Base-by-base conservation (phyloP, 2,113 vertebrate species). In the Neolamprologus caudopunctatus region DNA sequence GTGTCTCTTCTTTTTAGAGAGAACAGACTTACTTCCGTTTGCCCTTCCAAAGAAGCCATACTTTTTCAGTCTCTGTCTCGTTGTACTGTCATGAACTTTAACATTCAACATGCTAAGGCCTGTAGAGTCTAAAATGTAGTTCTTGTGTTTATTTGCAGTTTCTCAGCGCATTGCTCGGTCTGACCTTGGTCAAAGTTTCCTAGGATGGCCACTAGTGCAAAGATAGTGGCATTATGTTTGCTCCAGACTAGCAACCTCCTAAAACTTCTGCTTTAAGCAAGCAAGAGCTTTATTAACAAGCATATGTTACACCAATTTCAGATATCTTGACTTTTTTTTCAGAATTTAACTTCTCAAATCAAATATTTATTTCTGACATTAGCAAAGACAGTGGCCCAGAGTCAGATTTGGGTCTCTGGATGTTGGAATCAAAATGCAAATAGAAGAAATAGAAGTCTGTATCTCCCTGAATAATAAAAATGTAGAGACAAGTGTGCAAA, bases 401-500 rank as follows among this genome's bases (percentile, higher is more conserved):
- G 63, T 84, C 66, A 16, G 33, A 50, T 84, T 78, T 82, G 37
- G 85, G 17, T 57, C 35, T 78, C 55, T 63, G 42, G 57, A 68
- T 87, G 89, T 81, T 68, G 86, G 86, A 91, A 89, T 94, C 58
- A 89, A 93, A 93, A 93, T 93, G 68, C 84, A 87, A 94, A 94
- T 91, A 71, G 53, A 82, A 84, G 66, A 58, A 91, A 68, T 61
- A 78, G 80, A 55, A 92, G 54, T 53, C 85, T 68, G 16, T 75
- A 83, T 87, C 71, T 78, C 66, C 4, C n/a, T 50, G 88, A 89
- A 89, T 83, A 90, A 91, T 87, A 88, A 79, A 80, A 61, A 89
- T n/a, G 4, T 10, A 83, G 24, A 51, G 13, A 53, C 26, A 57
- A 7, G 35, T 21, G 17, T 89, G 54, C 13, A 73, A 21, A 84